Evolutionary conservation across 2,888 invertebrate genomes (phyloP).

Genomic region (Copidosoma aretas): DNA sequence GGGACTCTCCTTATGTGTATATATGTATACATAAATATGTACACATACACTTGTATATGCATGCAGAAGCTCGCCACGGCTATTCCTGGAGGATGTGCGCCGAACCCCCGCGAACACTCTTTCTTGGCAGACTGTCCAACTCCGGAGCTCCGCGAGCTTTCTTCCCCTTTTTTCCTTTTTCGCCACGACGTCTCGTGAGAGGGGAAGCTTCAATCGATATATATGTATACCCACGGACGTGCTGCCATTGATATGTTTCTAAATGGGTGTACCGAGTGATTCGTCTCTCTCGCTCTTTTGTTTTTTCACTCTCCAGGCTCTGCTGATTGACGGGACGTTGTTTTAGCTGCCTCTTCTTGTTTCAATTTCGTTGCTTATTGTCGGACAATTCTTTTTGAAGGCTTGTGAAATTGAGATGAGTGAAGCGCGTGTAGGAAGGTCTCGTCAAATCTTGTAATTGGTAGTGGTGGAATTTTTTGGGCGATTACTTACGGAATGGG

Average conservation of each 20-base stretch:
- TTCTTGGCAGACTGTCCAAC: constrained; percentile 24
- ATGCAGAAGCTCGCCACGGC: constrained; percentile 4
- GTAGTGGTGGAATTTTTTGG: too few relatives aligned
- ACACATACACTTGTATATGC: background rate
- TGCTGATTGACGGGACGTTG: too few relatives aligned
- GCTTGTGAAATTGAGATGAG: background rate
- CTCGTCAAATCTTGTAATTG: too few relatives aligned
- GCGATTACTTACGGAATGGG: too few relatives aligned
- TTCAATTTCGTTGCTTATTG: background rate
- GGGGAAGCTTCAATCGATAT: constrained; percentile 16
- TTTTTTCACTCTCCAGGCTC: background rate
- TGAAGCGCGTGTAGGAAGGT: too few relatives aligned
- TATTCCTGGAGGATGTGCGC: constrained; percentile 31
- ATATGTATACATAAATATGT: background rate
- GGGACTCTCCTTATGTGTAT: background rate
- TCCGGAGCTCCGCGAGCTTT: constrained; percentile 36
- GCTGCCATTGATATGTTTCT: background rate
- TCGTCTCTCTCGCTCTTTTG: background rate
- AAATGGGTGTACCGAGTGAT: background rate
- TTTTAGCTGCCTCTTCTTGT: background rate
- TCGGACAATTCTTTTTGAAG: background rate
- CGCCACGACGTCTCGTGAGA: background rate
- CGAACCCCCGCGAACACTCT: background rate
- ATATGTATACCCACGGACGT: constrained; percentile 24
- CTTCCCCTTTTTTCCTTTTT: constrained; percentile 10